phyloP scores from a whole-genome alignment of 92 coral and sea anemone genomes.

The Desmophyllum pertusum region DNA sequence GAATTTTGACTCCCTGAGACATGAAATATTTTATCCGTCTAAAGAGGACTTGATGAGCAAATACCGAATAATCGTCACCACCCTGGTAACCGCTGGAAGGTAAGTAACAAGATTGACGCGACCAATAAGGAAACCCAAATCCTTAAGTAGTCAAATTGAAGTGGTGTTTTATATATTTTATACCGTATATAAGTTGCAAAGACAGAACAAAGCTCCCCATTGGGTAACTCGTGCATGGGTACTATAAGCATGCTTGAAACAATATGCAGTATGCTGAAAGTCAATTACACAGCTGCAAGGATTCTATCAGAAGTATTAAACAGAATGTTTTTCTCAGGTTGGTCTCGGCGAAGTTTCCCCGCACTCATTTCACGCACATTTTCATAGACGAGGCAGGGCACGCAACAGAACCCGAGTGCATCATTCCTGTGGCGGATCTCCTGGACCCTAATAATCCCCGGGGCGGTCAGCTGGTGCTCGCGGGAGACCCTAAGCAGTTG shows the following conservation, averaged over 20 bases:
- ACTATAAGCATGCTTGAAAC: no score
- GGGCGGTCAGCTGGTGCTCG: conserved; percentile 86
- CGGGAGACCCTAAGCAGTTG: conserved; percentile 92
- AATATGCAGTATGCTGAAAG: no score
- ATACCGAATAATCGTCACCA: conserved; percentile 72
- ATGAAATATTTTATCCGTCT: conserved; percentile 68
- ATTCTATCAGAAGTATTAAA: not conserved
- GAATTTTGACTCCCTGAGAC: conserved; percentile 51
- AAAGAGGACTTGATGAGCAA: conserved; percentile 50
- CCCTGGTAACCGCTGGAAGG: conserved; percentile 83
- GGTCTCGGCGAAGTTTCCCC: conserved; percentile 69
- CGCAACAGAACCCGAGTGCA: conserved; percentile 86
- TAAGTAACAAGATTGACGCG: conserved; percentile 3
- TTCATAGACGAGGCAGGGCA: conserved; percentile 95
- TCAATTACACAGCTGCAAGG: not conserved
- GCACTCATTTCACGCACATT: conserved; percentile 82
- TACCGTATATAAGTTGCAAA: no score
- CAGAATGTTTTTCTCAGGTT: conserved; percentile 31
- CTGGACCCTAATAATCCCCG: conserved; percentile 58
- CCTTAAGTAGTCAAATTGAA: no score
- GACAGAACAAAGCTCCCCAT: no score
- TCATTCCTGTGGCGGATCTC: conserved; percentile 79
- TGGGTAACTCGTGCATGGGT: no score
- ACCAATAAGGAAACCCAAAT: not conserved
- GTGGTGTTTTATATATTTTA: no score